Evolutionary conservation across 2,888 invertebrate species (phyloP).

Genomic region (Rhagophthalmus giganteus): DNA sequence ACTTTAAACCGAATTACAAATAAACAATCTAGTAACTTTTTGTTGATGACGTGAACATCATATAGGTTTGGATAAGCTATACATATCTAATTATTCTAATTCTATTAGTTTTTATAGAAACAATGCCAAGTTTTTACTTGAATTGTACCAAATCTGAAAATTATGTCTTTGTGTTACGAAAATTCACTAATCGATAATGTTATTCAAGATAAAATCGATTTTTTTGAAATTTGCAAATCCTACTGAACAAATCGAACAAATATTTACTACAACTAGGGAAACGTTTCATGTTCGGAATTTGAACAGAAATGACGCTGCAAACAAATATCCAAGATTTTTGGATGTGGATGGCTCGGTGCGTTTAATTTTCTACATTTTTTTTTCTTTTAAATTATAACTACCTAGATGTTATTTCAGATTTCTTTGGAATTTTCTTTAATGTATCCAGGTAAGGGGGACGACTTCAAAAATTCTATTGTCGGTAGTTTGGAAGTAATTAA

Average conservation of each 20-base stretch:
- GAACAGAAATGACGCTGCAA: not conserved
- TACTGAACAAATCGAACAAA: not conserved
- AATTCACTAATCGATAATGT: too few relatives aligned
- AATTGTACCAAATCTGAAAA: too few relatives aligned
- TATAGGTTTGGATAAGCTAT: too few relatives aligned
- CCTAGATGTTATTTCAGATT: not conserved
- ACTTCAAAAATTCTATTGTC: not conserved
- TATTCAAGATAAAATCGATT: not conserved
- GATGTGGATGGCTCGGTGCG: conserved; percentile 2
- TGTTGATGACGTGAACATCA: too few relatives aligned
- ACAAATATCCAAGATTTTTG: conserved; percentile 1
- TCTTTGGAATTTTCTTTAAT: conserved; percentile 1
- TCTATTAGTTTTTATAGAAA: too few relatives aligned
- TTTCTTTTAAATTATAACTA: not conserved
- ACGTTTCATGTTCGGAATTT: conserved; percentile 1
- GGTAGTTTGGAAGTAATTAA: not conserved
- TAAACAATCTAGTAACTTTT: too few relatives aligned
- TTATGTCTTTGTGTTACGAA: too few relatives aligned
- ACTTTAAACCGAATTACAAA: too few relatives aligned
- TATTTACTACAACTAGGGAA: conserved; percentile 2
- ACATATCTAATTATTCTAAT: too few relatives aligned
- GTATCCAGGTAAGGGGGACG: not conserved
- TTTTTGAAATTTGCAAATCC: conserved; percentile 3
- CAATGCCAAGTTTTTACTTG: too few relatives aligned
- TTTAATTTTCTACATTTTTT: not conserved